Conservation (phyloP, 2,797 vertebrate species). For the Sebastolobus alascanus region DNA sequence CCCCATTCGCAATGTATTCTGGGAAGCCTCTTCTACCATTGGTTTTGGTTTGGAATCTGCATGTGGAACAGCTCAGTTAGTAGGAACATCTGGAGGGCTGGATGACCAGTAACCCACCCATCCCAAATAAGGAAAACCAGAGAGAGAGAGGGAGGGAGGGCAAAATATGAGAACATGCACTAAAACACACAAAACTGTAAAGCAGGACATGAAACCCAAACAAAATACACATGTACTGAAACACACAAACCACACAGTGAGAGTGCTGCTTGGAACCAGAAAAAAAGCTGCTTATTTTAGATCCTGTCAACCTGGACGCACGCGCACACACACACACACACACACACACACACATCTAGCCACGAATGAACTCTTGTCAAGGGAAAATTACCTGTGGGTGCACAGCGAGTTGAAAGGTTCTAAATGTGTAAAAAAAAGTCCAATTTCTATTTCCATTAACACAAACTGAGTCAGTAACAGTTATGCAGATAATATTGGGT, state of each 20-base stretch:
- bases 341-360: neutral
- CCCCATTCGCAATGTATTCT: constrained; percentile 23
- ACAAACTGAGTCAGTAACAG: neutral
- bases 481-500: neutral
- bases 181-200: constrained; percentile 22
- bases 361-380: neutral
- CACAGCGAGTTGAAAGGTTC: neutral
- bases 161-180: constrained; percentile 10
- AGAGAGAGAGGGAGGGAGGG: neutral
- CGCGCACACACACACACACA: neutral
- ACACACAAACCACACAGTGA: constrained; percentile 34
- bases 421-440: neutral
- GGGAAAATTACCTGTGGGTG: constrained; percentile 1
- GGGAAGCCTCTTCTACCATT: constrained; percentile 26
- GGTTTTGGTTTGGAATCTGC: constrained; percentile 58
- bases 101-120: constrained; percentile 49
- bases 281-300: constrained; percentile 59
- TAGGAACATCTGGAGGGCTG: constrained; percentile 63
- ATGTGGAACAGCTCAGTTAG: constrained; percentile 53
- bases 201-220: constrained; percentile 2
- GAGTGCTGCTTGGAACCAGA: constrained; percentile 31
- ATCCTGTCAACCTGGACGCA: constrained; percentile 36
- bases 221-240: neutral
- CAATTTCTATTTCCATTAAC: neutral
- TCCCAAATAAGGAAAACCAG: constrained; percentile 37